These are phyloP conservation scores for Siphamia tubifer DNA, from an alignment of 2,113 vertebrate species.

Conservation along the genomic window DNA sequence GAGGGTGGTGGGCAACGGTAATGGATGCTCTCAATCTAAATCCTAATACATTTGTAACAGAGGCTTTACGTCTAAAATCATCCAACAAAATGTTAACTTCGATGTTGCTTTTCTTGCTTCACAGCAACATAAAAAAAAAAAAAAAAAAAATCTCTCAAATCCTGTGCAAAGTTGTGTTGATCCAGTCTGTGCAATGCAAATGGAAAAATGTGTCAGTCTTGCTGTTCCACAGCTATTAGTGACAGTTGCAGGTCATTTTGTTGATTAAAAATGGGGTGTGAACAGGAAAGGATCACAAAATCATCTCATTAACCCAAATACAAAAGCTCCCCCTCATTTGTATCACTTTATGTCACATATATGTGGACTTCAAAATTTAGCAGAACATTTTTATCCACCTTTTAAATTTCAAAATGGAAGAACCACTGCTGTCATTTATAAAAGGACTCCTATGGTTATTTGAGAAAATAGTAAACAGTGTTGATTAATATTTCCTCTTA, in stretches of 20 bases:
- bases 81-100: not conserved
- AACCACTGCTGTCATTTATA: too few relatives aligned
- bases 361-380: not conserved
- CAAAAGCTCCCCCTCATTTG: not conserved
- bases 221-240: not conserved
- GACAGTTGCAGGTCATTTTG: not conserved
- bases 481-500: too few relatives aligned
- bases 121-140: not conserved
- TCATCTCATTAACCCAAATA: slow-evolving; percentile 45
- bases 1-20: slow-evolving; percentile 31
- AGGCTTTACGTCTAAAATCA: slow-evolving; percentile 27
- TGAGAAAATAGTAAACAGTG: too few relatives aligned
- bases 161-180: not conserved
- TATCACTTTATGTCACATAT: not conserved
- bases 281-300: slow-evolving; percentile 3
- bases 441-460: too few relatives aligned
- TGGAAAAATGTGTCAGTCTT: not conserved
- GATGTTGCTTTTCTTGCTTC: not conserved
- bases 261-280: slow-evolving; percentile 36
- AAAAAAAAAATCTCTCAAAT: not conserved
- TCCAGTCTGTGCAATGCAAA: not conserved
- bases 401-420: not conserved
- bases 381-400: not conserved
- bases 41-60: slow-evolving; percentile 10
- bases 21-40: slow-evolving; percentile 45